A percentile compares a stretch with the other conserved stretches of the same genome.
phyloP scores from a whole-genome alignment of 2,797 vertebrate species.

The Amblyraja radiata region DNA sequence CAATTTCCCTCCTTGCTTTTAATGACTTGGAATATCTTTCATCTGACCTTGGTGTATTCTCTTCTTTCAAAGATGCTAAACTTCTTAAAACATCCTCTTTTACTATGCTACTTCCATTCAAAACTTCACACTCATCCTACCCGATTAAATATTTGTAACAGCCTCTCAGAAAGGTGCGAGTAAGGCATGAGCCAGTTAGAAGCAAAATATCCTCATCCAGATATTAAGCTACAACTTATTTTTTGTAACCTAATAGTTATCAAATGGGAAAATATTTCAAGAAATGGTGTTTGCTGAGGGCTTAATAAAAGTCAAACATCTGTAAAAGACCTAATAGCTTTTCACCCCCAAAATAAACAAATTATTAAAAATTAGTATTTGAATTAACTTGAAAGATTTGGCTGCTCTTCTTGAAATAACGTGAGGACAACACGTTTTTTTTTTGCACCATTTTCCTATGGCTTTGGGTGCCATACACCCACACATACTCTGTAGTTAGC shows the following conservation, averaged over 20 bases:
- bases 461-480: slow-evolving; percentile 39
- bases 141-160: too few relatives aligned
- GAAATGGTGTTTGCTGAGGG: neutral
- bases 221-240: neutral
- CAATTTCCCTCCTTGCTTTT: too few relatives aligned
- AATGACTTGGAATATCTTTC: too few relatives aligned
- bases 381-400: neutral
- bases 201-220: neutral
- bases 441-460: slow-evolving; percentile 37
- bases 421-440: slow-evolving; percentile 14
- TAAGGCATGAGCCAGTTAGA: neutral
- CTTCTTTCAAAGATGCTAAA: too few relatives aligned
- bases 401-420: neutral
- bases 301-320: neutral
- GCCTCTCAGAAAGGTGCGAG: too few relatives aligned
- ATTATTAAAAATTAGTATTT: neutral
- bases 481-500: slow-evolving; percentile 38
- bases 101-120: too few relatives aligned
- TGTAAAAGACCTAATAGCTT: neutral
- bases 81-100: too few relatives aligned
- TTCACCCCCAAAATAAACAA: neutral
- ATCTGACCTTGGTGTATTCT: too few relatives aligned
- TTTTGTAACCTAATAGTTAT: neutral
- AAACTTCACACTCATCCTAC: too few relatives aligned
- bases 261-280: neutral